Base-by-base conservation (phyloP, 1,140 invertebrate species). In the Leguminivora glycinivorella region DNA sequence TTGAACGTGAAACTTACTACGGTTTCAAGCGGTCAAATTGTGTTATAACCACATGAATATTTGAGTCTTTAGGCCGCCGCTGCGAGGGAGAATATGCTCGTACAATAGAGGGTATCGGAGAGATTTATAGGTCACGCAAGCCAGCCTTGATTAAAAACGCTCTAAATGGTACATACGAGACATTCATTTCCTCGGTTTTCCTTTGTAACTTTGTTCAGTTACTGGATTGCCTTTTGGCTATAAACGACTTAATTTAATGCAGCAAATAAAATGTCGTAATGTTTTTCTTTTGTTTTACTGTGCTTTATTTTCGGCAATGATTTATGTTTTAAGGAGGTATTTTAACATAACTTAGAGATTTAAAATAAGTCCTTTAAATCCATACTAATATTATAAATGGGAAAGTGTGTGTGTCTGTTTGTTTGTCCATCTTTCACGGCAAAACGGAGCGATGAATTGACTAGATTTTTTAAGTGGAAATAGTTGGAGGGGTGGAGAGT, bases 51-150 rank as follows among this genome's bases (percentile, higher is more conserved):
- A 52, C 58, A 29, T 63, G 29, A 63, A 63, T 31, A 63, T 63
- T 29, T 29, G 6, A 34, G 58, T 17, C 58, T 63, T 29, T 34
- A 26, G n/a, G 25, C 26, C 58, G 58, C 26, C 29, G 31, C 25
- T 29, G 25, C 17, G 58, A 63, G 26, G 58, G n/a, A 31, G 58
- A 63, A 63, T 31, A 63, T 63, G 58, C 29, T 6, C 25, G 25
- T 72, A 80, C 79, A 81, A 79, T 78, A 71, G 75, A 79, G 79
- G 47, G 77, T 76, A 79, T 81, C 73, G 72, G 69, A 70, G 71
- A 77, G 75, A 79, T 81, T 81, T 81, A 76, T 78, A 81, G 79
- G 75, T 81, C 77, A 76, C 77, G 74, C 76, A 75, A 75, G 76
- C 72, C 73, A 75, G 76, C 71, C 72, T 78, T 80, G 79, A 80